These are phyloP conservation scores for Pyrocephalus nanus DNA, from an alignment of 2,797 vertebrate genomes.

Conservation along the genomic window DNA sequence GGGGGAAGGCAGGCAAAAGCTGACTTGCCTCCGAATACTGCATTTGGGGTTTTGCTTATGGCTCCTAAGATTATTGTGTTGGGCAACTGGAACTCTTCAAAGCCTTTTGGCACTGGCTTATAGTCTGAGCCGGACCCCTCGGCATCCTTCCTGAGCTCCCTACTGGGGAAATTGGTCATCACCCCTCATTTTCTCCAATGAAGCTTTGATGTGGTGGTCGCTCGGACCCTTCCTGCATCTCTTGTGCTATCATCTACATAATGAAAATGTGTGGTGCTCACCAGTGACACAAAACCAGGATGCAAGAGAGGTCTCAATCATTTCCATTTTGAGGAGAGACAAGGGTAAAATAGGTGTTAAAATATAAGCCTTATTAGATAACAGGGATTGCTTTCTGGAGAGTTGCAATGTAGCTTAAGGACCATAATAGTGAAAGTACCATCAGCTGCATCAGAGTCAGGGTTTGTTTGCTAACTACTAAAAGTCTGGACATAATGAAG, in stretches of 20 bases:
- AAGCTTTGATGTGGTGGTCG: not conserved
- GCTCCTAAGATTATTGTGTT: not conserved
- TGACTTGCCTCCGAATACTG: not conserved
- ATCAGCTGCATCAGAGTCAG: not conserved
- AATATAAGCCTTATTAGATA: not conserved
- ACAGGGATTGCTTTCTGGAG: not conserved
- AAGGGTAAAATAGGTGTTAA: not conserved
- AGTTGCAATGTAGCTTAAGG: not conserved
- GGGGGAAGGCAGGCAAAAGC: not conserved
- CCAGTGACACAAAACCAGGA: not conserved
- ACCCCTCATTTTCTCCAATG: rapidly evolving
- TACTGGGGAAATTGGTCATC: rapidly evolving
- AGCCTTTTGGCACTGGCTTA: not conserved
- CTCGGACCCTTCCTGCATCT: not conserved
- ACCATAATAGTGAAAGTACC: not conserved
- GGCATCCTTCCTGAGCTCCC: not conserved
- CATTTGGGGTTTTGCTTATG: not conserved
- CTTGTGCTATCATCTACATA: rapidly evolving
- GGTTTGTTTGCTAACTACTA: not conserved
- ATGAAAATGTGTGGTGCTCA: not conserved
- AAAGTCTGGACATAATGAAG: not conserved
- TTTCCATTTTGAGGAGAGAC: not conserved
- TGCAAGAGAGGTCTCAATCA: not conserved
- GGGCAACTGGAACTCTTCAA: not conserved
- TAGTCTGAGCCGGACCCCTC: not conserved